phyloP scores from a whole-genome alignment of 1,140 invertebrate species.

The Reticulitermes speratus region DNA sequence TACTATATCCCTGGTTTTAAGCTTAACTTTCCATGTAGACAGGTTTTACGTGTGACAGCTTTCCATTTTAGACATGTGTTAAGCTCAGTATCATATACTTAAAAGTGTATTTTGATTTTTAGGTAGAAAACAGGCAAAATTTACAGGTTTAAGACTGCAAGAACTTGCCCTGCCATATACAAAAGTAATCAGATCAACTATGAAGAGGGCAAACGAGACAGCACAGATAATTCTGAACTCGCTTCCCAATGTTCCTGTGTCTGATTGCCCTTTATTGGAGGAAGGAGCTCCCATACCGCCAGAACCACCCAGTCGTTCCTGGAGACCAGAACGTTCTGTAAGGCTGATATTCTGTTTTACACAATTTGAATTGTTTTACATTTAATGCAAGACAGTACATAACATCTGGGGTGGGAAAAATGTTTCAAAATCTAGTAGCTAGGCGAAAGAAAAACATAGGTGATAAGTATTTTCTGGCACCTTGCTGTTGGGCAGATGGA shows the following conservation, averaged over 20 bases:
- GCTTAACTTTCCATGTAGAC: too few species aligned
- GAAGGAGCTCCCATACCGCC: slow-evolving; percentile 92
- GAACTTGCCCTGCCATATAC: slow-evolving; percentile 77
- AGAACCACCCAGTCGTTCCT: slow-evolving; percentile 83
- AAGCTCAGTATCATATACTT: too few species aligned
- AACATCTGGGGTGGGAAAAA: too few species aligned
- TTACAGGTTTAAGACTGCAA: slow-evolving; percentile 22
- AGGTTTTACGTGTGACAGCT: too few species aligned
- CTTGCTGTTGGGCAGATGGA: too few species aligned
- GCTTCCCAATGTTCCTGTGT: slow-evolving; percentile 50
- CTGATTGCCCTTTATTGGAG: slow-evolving; percentile 74
- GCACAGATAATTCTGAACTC: slow-evolving; percentile 70
- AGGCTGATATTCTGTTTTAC: slow-evolving; percentile 41
- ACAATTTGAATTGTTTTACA: too few species aligned
- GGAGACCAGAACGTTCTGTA: slow-evolving; percentile 81
- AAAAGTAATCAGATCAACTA: slow-evolving; percentile 81
- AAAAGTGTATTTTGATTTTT: slow-evolving; percentile 18
- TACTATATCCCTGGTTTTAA: too few species aligned
- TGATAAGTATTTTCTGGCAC: too few species aligned
- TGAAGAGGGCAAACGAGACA: slow-evolving; percentile 91
- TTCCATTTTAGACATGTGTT: too few species aligned
- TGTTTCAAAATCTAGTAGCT: too few species aligned
- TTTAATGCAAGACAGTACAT: too few species aligned
- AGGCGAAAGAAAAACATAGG: too few species aligned
- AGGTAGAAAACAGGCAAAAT: slow-evolving; percentile 32